These are phyloP conservation scores for Leucoraja ocellata DNA, from an alignment of 2,797 vertebrate genomes.

Conservation along the genomic window DNA sequence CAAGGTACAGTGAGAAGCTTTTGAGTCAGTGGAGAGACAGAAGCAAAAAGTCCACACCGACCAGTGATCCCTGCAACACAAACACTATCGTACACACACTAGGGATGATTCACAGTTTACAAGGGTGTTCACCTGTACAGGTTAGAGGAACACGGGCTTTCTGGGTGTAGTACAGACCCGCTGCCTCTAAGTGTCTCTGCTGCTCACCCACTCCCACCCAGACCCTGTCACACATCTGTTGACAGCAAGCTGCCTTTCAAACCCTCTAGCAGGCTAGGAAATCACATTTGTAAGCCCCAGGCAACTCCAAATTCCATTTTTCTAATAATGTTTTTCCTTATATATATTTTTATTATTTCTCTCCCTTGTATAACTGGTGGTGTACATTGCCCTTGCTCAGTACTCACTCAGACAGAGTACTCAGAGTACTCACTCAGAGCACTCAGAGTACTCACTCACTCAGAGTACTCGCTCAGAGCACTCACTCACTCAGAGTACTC, in stretches of 20 bases:
- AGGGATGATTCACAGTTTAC: no score
- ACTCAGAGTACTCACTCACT: background rate
- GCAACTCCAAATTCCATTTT: constrained; percentile 6
- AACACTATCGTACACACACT: no score
- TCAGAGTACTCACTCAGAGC: background rate
- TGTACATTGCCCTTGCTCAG: background rate
- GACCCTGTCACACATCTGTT: background rate
- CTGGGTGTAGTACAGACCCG: constrained; percentile 48
- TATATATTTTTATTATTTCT: background rate
- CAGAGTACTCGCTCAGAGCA: no score
- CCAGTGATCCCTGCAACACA: no score
- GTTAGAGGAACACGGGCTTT: background rate
- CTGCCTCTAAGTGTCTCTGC: constrained; percentile 57
- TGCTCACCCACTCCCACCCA: constrained; percentile 45
- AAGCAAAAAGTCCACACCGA: no score
- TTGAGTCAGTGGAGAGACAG: no score
- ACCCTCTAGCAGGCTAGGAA: background rate
- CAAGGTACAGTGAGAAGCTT: no score
- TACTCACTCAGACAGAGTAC: background rate
- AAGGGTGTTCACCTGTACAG: background rate
- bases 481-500: no score
- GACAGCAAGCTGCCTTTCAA: constrained; percentile 11
- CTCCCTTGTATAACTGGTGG: no score
- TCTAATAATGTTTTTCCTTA: background rate
- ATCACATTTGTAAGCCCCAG: background rate